Evolutionary conservation across 2,113 vertebrate species (phyloP).

Genomic region (human (Homo sapiens)): GRCh38 chr4:67945501-67946000

Average conservation of each 20-base stretch:
- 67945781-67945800: not conserved
- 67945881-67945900: not conserved
- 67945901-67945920: not conserved
- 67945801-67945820: not conserved
- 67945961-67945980: constrained; percentile 22
- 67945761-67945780: not conserved
- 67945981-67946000: not conserved
- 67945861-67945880: not conserved
- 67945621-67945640: not conserved
- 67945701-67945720: not conserved
- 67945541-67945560: not conserved
- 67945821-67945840: not conserved
- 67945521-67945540: not conserved
- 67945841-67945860: not conserved
- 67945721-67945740: not conserved
- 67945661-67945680: not conserved
- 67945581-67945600: not conserved
- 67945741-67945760: not conserved
- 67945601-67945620: not conserved
- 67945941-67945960: not conserved
- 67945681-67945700: not conserved
- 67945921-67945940: not conserved
- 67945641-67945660: not conserved
- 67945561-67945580: not conserved
- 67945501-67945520: not conserved